A percentile compares a stretch with the other conserved stretches of the same genome.
Evolutionary conservation across 2,797 vertebrate species (phyloP).

Genomic region (Acrossocheilus fasciatus): DNA sequence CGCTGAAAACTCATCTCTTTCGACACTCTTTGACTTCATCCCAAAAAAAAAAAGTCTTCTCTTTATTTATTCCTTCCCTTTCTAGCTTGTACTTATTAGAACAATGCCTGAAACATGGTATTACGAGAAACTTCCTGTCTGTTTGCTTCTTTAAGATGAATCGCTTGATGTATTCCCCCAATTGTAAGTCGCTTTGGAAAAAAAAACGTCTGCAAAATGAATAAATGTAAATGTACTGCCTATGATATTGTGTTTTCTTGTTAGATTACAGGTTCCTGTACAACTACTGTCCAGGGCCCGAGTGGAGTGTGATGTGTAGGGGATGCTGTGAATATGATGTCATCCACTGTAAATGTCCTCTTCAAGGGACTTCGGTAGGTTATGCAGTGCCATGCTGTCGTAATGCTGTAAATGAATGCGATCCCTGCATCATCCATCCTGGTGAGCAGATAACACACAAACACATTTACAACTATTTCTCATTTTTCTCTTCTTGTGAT

Average conservation of each 20-base stretch:
- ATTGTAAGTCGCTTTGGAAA: too few relatives aligned
- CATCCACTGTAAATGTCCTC: slow-evolving; percentile 91
- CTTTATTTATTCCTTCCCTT: too few relatives aligned
- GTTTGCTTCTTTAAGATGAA: too few relatives aligned
- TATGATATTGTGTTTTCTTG: slow-evolving; percentile 1
- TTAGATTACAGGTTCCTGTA: slow-evolving; percentile 93
- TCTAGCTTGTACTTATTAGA: too few relatives aligned
- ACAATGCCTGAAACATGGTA: too few relatives aligned
- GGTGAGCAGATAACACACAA: slow-evolving; percentile 73
- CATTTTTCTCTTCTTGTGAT: background rate
- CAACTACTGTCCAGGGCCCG: slow-evolving; percentile 91
- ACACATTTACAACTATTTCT: background rate
- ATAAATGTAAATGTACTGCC: background rate
- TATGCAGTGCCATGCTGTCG: slow-evolving; percentile 98
- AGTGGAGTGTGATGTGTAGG: slow-evolving; percentile 98
- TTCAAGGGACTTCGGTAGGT: slow-evolving; percentile 88
- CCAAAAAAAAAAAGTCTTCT: too few relatives aligned
- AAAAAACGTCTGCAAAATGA: too few relatives aligned
- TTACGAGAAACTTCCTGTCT: too few relatives aligned
- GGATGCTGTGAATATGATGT: slow-evolving; percentile 95
- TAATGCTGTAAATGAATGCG: slow-evolving; percentile 93
- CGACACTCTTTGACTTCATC: too few relatives aligned
- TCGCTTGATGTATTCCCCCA: too few relatives aligned
- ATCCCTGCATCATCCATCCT: slow-evolving; percentile 97
- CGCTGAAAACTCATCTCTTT: too few relatives aligned